Evolutionary conservation across 2,797 vertebrate genomes (phyloP), one percentile per base, ranked within the genome.

Genomic region (Remorina albescens): DNA sequence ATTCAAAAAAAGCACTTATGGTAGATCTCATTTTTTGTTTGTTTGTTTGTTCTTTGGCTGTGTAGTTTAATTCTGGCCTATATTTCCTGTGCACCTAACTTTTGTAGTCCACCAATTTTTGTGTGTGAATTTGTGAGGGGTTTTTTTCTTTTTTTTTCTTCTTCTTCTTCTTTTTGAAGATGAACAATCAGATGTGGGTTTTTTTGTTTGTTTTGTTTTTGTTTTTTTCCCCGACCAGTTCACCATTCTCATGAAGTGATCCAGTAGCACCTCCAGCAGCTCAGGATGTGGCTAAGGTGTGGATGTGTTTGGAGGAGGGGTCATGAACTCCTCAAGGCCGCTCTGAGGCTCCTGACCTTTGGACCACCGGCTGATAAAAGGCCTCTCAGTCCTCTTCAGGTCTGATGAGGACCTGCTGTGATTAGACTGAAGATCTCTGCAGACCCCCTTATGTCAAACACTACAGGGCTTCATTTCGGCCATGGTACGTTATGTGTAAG

Each of bases 341-440:
- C 81, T 60, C 64, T 34, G 41, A 75, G 71, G 64, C 42, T 12
- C 53, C 8, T 61, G 88, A 75, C 60, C 92, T 92, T 93, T 92
- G 91, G 88, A 91, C 89, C 81, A 4, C 51, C 23, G 6, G 54
- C 81, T 85, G 75, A 87, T 87, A 80, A 86, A 86, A 71, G 55
- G 32, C 2, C 44, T 53, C 8, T 19, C 16, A 10, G 50, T 69
- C 28, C 19, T 25, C 16, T 69, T 71, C 55, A 34, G 5, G 15
- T 41, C 1, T 19, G 41, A 65, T 65, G 56, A 82, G 81, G 68
- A 82, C 18, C 55, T 13, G 42, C 28, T 30, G 57, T 42, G 55
- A 41, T 54, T 37, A 42, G 18, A 74, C 19, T 32, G 21, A 39
- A 63, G 44, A 30, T 19, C 12, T 37, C 18, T 50, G 39, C 13